Conservation (phyloP, 2,113 vertebrate species). For the Indicator indicator region DNA sequence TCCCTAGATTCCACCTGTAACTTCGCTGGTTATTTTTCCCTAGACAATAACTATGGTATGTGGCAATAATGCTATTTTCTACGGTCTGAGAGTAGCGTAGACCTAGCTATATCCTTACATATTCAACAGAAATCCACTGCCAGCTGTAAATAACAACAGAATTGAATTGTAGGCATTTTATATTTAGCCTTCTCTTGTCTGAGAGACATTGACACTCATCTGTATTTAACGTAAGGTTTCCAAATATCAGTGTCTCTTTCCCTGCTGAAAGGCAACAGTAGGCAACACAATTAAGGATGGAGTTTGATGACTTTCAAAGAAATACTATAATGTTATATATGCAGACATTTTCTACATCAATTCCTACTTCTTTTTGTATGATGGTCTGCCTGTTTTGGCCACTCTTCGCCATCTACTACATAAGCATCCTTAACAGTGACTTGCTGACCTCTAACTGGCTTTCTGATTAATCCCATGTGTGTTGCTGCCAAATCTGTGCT, state of each 20-base stretch:
- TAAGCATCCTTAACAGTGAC: background rate
- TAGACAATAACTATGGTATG: background rate
- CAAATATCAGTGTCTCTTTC: background rate
- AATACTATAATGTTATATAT: background rate
- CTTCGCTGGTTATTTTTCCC: too few species aligned
- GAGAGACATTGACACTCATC: background rate
- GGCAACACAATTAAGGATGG: background rate
- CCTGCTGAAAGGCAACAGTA: background rate
- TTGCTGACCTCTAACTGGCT: background rate
- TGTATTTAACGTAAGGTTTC: conserved; percentile 7
- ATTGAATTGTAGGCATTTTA: background rate
- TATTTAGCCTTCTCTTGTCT: background rate
- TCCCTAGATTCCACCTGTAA: background rate
- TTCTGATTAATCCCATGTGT: background rate
- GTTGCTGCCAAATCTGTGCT: background rate
- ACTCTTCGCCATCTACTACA: background rate
- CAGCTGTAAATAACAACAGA: conserved; percentile 13
- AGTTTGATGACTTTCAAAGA: background rate
- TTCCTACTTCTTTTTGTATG: background rate
- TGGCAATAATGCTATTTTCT: background rate
- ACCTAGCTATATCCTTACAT: background rate
- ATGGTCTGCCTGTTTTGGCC: background rate
- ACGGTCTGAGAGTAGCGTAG: background rate
- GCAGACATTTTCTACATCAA: background rate
- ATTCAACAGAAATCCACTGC: background rate